Percentiles rank a stretch among this genome's conserved stretches.
Conservation (phyloP, 2,113 vertebrate genomes). For the human region DNA sequence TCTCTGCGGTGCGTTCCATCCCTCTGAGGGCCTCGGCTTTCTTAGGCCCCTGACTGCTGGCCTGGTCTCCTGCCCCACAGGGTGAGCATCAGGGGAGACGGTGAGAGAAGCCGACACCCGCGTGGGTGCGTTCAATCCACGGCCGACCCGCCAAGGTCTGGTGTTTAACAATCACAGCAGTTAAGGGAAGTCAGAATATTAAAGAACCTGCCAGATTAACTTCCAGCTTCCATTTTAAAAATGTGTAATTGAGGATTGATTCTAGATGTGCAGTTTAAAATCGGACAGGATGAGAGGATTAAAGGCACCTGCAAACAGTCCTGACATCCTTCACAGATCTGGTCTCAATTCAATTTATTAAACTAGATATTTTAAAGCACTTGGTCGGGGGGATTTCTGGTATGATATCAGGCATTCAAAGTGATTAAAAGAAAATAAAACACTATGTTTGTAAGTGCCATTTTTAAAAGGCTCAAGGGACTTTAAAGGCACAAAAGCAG, state of each 20-base stretch:
- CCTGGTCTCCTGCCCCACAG: too few species aligned
- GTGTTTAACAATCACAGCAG: background rate
- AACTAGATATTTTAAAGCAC: background rate
- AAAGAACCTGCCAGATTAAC: background rate
- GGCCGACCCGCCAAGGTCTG: accelerated
- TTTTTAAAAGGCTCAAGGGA: background rate
- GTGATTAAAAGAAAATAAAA: background rate
- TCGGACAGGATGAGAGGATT: background rate
- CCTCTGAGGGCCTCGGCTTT: background rate
- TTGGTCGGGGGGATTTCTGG: background rate
- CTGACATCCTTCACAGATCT: background rate
- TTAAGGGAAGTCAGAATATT: background rate
- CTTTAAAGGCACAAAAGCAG: background rate
- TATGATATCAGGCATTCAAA: background rate
- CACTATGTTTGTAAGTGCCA: accelerated
- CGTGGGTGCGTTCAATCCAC: background rate
- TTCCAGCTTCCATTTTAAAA: background rate
- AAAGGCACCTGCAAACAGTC: background rate
- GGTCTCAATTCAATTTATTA: too few species aligned
- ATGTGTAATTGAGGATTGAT: accelerated
- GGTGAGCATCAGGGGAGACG: too few species aligned
- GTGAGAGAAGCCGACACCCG: too few species aligned
- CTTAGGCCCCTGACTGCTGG: too few species aligned
- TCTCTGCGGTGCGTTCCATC: background rate
- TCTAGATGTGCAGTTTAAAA: background rate